Evolutionary conservation across 1,140 invertebrate genomes (phyloP), one percentile per base, ranked within the genome.

Genomic region (Bombus polaris): DNA sequence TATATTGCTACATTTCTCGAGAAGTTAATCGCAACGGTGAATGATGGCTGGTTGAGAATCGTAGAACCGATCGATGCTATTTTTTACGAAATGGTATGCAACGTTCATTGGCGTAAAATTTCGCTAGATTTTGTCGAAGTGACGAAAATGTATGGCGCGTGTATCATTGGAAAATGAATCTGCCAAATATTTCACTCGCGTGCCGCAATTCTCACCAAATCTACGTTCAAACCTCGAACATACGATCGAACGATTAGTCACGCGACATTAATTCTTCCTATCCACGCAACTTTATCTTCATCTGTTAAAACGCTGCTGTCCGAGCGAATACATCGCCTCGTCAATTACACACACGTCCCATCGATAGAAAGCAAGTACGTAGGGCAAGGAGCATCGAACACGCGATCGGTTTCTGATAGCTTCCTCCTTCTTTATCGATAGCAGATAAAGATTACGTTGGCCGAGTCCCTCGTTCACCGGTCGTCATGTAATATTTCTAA

Each of bases 401-500:
- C 22, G 57, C 70, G 83, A 81, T 88, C 82, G 72, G 66, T 57
- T 85, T 70, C 42, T 73, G n/a, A 81, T 59, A 53, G 32, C 79
- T 47, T 75, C 18, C n/a, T 44, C 5, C 42, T 70, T 25, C 75
- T 74, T 72, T 10, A 68, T 68, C 74, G 62, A 85, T 62, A 82
- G 35, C 42, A 86, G 72, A 80, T 81, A 83, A 89, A 89, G 85
- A 89, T 89, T 81, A 89, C 77, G 62, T 81, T 32, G 42, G 37
- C 72, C 57, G 35, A 42, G 66, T 87, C 81, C 15, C 83, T 79
- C 71, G 76, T 70, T 32, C 35, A 47, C 70, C 44, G 76, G 47
- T 76, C 59, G 53, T 75, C 47, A 81, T 87, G 89, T 86, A 91
- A 86, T 88, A 91, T 84, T 83, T 91, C 89, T 88, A 90, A 90